phyloP scores from a whole-genome alignment of 2,888 invertebrate species.

The Bimastos eiseni region DNA sequence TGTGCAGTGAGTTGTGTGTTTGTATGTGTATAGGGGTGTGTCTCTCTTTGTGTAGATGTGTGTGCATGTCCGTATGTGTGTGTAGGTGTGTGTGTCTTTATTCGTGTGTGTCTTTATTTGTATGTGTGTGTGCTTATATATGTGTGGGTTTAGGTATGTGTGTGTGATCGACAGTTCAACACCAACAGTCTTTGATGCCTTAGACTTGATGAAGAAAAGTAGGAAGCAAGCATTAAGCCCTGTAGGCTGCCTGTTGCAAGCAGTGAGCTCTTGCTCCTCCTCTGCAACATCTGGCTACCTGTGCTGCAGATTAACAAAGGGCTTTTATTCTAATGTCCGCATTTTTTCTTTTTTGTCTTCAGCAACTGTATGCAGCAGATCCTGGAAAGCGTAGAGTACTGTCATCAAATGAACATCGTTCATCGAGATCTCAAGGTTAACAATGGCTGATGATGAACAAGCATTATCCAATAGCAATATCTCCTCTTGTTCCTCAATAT shows the following conservation, averaged over 20 bases:
- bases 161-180: neutral
- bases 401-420: slow-evolving; percentile 97
- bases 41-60: too few species aligned
- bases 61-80: too few species aligned
- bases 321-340: neutral
- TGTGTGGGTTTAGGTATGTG: slow-evolving; percentile 26
- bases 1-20: too few species aligned
- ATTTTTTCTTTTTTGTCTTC: slow-evolving; percentile 49
- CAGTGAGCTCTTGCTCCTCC: too few species aligned
- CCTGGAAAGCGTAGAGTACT: slow-evolving; percentile 98
- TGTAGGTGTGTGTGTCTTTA: too few species aligned
- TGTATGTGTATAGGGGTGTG: too few species aligned
- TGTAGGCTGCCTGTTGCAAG: too few species aligned
- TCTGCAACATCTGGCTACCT: neutral
- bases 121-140: slow-evolving; percentile 26
- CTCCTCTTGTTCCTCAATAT: neutral
- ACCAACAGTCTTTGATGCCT: neutral
- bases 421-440: slow-evolving; percentile 93
- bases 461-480: too few species aligned
- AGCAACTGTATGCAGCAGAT: slow-evolving; percentile 99
- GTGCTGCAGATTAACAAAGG: neutral
- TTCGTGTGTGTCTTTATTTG: too few species aligned
- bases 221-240: neutral
- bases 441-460: neutral
- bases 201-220: neutral